Conservation (phyloP, 2,113 vertebrate species). For the Tupaia chinensis region DNA sequence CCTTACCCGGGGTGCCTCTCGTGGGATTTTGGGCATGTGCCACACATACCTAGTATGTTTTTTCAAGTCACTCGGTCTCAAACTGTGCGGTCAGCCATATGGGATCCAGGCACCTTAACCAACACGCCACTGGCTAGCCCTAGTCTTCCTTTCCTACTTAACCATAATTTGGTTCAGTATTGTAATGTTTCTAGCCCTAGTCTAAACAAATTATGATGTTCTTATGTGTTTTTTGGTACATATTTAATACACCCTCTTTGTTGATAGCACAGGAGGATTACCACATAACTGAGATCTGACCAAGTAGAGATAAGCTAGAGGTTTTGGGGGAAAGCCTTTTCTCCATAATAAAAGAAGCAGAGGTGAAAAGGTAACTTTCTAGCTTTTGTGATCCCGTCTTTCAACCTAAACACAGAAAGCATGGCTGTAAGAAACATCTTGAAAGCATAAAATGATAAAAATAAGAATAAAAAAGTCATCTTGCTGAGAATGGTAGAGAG, state of each 20-base stretch:
- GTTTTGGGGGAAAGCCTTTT: not conserved
- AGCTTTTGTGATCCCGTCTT: not conserved
- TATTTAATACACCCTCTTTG: not conserved
- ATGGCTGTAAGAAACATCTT: not conserved
- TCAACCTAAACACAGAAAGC: not conserved
- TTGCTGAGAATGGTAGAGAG: not conserved
- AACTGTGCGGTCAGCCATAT: too few species aligned
- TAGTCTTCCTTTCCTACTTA: not conserved
- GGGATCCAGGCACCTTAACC: too few species aligned
- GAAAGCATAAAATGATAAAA: not conserved
- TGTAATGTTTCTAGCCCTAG: not conserved
- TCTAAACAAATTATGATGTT: conserved; percentile 3
- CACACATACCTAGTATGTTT: too few species aligned
- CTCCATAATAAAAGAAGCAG: not conserved
- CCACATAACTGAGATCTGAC: not conserved
- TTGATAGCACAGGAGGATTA: not conserved
- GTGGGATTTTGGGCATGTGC: too few species aligned
- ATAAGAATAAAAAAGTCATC: not conserved
- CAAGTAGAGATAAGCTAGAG: not conserved
- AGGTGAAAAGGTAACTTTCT: not conserved
- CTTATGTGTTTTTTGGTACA: not conserved
- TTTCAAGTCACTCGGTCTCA: too few species aligned
- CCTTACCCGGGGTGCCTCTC: too few species aligned
- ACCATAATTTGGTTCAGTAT: not conserved
- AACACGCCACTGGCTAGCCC: too few species aligned